Conservation (phyloP, 2,888 invertebrate species). For the Sminthurides aquaticus region DNA sequence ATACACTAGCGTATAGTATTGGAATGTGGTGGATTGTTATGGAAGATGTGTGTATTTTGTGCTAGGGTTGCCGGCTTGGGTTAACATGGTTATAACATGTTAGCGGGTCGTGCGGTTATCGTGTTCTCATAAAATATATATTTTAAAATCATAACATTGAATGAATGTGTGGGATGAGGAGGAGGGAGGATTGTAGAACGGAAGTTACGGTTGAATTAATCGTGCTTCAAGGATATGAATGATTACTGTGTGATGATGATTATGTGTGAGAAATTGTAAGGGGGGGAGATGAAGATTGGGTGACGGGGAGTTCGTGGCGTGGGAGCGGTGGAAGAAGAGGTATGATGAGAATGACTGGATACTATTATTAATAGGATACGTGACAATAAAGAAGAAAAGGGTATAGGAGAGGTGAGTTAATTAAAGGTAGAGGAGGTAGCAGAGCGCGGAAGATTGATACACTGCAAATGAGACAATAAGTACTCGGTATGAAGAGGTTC, state of each 20-base stretch:
- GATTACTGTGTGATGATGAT: background rate
- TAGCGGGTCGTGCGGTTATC: background rate
- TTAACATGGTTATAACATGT: too few species aligned
- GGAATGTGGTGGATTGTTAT: too few species aligned
- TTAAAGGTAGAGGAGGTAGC: background rate
- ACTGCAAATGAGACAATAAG: slow-evolving; percentile 28
- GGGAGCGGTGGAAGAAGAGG: too few species aligned
- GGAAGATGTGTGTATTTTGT: too few species aligned
- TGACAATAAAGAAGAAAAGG: background rate
- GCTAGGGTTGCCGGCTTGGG: too few species aligned
- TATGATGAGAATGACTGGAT: too few species aligned
- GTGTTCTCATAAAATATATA: background rate
- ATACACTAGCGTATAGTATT: background rate
- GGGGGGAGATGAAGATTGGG: too few species aligned
- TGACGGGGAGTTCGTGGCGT: too few species aligned
- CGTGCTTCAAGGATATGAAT: background rate
- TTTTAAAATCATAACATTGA: background rate
- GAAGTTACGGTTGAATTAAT: background rate
- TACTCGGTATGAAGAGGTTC: slow-evolving; percentile 13
- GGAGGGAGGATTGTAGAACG: background rate
- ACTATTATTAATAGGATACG: background rate
- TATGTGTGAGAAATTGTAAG: background rate
- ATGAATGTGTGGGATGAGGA: background rate
- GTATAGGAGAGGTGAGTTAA: background rate
- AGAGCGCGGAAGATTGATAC: background rate